Percentiles rank a stretch among this genome's conserved stretches.
phyloP scores from a whole-genome alignment of 2,797 vertebrate species.

The Arctocebus calabarensis region DNA sequence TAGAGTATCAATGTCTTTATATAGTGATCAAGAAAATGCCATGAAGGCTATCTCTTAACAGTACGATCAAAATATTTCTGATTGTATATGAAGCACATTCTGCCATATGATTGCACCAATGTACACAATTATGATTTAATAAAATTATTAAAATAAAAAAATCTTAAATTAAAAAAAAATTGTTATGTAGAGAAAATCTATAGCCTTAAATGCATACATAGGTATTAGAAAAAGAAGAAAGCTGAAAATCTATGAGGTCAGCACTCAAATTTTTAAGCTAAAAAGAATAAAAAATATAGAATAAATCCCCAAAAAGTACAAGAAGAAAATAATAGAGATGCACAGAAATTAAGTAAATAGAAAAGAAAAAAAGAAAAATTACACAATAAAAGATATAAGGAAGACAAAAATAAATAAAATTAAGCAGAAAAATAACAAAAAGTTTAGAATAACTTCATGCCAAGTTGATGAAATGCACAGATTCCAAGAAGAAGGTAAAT shows the following conservation, averaged over 20 bases:
- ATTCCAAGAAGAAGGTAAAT: conserved; percentile 38
- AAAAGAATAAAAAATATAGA: conserved; percentile 15
- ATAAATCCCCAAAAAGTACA: background rate
- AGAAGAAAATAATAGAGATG: background rate
- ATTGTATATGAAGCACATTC: too few relatives aligned
- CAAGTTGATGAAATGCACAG: background rate
- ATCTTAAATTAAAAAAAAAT: too few relatives aligned
- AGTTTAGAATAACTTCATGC: conserved; percentile 7
- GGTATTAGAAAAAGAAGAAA: background rate
- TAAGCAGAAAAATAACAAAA: background rate
- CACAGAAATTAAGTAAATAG: conserved; percentile 46
- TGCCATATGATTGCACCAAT: too few relatives aligned
- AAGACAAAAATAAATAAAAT: background rate
- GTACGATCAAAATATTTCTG: too few relatives aligned
- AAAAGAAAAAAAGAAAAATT: background rate
- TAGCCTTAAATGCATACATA: background rate
- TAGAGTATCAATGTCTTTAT: too few relatives aligned
- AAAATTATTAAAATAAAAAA: too few relatives aligned
- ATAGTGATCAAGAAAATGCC: too few relatives aligned
- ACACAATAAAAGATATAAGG: background rate
- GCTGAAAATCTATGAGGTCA: background rate
- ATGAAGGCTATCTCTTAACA: too few relatives aligned
- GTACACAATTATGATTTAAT: too few relatives aligned
- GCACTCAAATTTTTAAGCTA: conserved; percentile 24
- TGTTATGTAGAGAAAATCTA: background rate